phyloP scores from a whole-genome alignment of 2,113 vertebrate species.

The Oncorhynchus clarkii region DNA sequence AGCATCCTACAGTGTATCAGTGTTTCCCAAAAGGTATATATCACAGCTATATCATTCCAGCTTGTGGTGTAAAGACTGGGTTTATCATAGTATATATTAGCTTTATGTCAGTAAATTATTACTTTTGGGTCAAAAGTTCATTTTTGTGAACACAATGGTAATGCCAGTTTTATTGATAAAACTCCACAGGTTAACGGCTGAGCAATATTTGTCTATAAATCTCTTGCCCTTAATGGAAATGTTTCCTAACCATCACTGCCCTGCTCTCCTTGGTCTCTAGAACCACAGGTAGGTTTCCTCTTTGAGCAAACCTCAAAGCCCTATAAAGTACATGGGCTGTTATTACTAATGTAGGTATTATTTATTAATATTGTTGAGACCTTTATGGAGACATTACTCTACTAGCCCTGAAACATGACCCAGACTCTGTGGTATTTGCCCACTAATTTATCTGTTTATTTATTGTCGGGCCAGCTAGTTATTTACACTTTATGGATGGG shows the following conservation, averaged over 20 bases:
- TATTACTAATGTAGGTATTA: slow-evolving; percentile 33
- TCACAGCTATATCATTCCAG: background rate
- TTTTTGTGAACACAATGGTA: slow-evolving; percentile 7
- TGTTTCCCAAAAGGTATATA: background rate
- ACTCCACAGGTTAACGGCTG: slow-evolving; percentile 4
- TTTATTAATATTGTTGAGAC: slow-evolving; percentile 27
- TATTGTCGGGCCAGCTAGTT: slow-evolving; percentile 58
- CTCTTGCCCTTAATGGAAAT: background rate
- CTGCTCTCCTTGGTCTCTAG: too few relatives aligned
- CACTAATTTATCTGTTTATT: slow-evolving; percentile 59
- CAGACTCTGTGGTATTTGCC: slow-evolving; percentile 56
- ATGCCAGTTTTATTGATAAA: slow-evolving; percentile 15
- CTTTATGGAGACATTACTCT: slow-evolving; percentile 43
- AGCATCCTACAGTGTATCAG: slow-evolving; percentile 34
- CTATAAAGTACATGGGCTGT: slow-evolving; percentile 33
- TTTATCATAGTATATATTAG: background rate
- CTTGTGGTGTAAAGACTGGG: slow-evolving; percentile 8
- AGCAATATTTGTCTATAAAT: background rate
- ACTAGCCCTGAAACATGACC: slow-evolving; percentile 44
- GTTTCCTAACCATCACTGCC: background rate
- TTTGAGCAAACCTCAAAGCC: background rate
- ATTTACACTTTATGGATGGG: slow-evolving; percentile 59
- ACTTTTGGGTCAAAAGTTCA: background rate
- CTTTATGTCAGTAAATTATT: background rate
- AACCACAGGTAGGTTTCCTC: slow-evolving; percentile 16